phyloP scores from a whole-genome alignment of 2,888 invertebrate genomes.

The Heteromyza rotundicornis region DNA sequence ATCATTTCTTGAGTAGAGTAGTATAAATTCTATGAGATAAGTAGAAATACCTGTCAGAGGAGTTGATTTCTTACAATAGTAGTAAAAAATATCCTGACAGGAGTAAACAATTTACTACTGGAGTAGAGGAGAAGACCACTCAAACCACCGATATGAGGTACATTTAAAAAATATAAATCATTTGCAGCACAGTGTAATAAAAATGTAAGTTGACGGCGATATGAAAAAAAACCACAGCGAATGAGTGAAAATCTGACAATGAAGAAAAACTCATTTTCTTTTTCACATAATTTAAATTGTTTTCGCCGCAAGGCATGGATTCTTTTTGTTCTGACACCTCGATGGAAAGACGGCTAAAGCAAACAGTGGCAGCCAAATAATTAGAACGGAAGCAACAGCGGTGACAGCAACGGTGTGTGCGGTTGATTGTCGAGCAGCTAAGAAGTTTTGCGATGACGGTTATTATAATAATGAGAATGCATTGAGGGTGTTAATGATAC shows the following conservation, averaged over 20 bases:
- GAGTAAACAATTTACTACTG: no score
- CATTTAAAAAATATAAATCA: no score
- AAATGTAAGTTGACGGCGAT: no score
- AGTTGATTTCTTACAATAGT: no score
- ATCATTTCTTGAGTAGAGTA: no score
- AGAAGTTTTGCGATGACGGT: not conserved
- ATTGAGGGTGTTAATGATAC: not conserved
- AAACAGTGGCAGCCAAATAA: not conserved
- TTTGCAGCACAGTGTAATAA: no score
- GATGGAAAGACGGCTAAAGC: not conserved
- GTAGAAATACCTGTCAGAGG: no score
- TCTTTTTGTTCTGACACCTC: not conserved
- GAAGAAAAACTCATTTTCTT: conserved; percentile 13
- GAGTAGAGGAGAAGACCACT: no score
- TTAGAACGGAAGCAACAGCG: not conserved
- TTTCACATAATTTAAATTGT: conserved; percentile 21
- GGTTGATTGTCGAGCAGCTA: not conserved
- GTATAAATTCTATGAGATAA: no score
- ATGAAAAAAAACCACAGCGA: no score
- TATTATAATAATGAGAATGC: not conserved
- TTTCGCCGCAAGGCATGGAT: conserved; percentile 14
- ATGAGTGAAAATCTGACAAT: conserved; percentile 1
- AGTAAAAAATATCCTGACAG: no score
- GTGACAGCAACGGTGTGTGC: not conserved
- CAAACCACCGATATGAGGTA: no score